These are phyloP conservation scores for Homarus gammarus DNA, from an alignment of 2,888 invertebrate species.

Conservation along the genomic window DNA sequence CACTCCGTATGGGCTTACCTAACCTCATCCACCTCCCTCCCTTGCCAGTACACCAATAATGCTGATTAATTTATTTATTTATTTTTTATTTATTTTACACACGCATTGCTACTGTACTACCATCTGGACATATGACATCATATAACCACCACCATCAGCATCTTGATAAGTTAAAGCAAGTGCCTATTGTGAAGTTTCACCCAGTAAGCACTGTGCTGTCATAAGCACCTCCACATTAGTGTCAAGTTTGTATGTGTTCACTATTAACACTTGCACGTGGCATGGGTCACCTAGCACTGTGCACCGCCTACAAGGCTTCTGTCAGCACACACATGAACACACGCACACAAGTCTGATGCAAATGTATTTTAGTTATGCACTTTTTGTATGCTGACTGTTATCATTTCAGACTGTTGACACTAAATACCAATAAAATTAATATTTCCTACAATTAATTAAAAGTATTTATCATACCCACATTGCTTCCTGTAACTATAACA, in stretches of 20 bases:
- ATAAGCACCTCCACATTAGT: not conserved
- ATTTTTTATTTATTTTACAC: not conserved
- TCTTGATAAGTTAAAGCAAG: constrained; percentile 3
- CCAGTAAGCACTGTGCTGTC: constrained; percentile 1
- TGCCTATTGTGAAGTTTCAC: not conserved
- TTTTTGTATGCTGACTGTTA: not conserved
- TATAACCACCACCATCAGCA: constrained; percentile 5
- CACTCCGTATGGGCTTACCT: not conserved
- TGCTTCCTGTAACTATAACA: not conserved
- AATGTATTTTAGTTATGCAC: not conserved
- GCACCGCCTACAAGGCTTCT: not conserved
- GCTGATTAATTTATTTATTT: too few relatives aligned
- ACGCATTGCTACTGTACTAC: not conserved
- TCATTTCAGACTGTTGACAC: not conserved
- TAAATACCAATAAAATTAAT: not conserved
- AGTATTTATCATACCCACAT: not conserved
- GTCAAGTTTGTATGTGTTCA: not conserved
- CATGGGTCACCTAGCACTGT: constrained; percentile 24
- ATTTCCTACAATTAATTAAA: not conserved
- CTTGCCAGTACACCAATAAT: not conserved
- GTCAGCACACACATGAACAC: not conserved
- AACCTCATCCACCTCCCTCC: not conserved
- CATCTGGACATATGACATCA: not conserved
- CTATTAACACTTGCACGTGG: constrained; percentile 2
- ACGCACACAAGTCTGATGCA: not conserved